phyloP scores from a whole-genome alignment of 2,113 vertebrate genomes.

The Jacana jacana region DNA sequence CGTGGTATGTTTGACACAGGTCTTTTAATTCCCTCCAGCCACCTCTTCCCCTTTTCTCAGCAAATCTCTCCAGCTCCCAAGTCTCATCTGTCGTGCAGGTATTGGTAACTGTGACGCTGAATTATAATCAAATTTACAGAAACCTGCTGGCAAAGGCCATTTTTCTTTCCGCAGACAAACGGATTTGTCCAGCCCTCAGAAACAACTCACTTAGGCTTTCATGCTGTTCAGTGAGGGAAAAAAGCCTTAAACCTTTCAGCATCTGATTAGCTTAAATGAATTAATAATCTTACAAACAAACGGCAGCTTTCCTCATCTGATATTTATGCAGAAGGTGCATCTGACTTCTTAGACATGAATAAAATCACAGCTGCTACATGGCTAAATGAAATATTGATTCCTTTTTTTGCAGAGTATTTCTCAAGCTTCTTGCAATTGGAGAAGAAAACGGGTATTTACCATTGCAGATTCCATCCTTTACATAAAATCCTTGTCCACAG shows the following conservation, averaged over 20 bases:
- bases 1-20: not conserved
- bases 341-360: not conserved
- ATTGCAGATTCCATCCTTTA: slow-evolving; percentile 75
- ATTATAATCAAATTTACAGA: slow-evolving; percentile 21
- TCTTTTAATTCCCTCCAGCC: not conserved
- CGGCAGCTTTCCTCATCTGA: not conserved
- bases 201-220: slow-evolving; percentile 18
- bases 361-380: not conserved
- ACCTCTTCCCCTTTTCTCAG: not conserved
- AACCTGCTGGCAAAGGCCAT: slow-evolving; percentile 30
- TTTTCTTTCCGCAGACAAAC: slow-evolving; percentile 17
- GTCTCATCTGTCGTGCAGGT: not conserved
- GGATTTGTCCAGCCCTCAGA: slow-evolving; percentile 48
- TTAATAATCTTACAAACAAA: slow-evolving; percentile 38
- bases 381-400: slow-evolving; percentile 5
- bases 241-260: not conserved
- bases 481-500: slow-evolving; percentile 81
- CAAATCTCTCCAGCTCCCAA: not conserved
- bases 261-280: slow-evolving; percentile 46
- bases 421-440: not conserved
- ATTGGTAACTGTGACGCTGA: slow-evolving; percentile 23
- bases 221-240: not conserved
- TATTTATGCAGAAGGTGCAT: not conserved
- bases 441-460: slow-evolving; percentile 72
- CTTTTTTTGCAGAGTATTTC: not conserved